A percentile compares a stretch with the other conserved stretches of the same genome.
Conservation (phyloP, 35 echinoderm and acorn worm genomes). For the Chiridota heheva region DNA sequence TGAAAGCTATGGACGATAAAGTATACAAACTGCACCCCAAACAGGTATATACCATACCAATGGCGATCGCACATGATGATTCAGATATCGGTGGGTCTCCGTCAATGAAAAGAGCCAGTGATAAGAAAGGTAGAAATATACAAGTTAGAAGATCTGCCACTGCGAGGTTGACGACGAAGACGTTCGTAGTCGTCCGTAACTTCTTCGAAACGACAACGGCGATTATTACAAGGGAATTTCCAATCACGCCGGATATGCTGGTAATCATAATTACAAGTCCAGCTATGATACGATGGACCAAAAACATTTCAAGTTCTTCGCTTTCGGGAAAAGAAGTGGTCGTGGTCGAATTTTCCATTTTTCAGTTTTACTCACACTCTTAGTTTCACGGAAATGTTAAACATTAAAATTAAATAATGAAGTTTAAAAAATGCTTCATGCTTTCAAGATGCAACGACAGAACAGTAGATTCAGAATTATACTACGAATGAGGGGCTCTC, state of each 20-base stretch:
- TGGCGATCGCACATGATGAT: conserved; percentile 55
- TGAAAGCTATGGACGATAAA: conserved; percentile 72
- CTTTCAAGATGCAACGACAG: background rate
- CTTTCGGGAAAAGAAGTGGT: background rate
- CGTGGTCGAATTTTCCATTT: too few species aligned
- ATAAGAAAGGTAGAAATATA: conserved; percentile 60
- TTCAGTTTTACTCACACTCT: too few species aligned
- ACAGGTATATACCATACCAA: conserved; percentile 61
- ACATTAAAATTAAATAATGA: too few species aligned
- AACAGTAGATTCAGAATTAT: background rate
- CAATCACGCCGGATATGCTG: conserved; percentile 35
- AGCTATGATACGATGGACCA: conserved; percentile 52
- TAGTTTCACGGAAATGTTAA: too few species aligned
- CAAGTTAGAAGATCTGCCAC: conserved; percentile 74
- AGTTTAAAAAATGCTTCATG: background rate
- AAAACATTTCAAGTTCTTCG: background rate
- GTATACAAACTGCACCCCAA: conserved; percentile 60
- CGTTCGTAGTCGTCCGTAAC: conserved; percentile 84
- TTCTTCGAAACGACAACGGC: conserved; percentile 53
- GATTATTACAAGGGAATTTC: conserved; percentile 70
- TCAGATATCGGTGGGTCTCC: conserved; percentile 52
- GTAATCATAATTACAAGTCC: conserved; percentile 43
- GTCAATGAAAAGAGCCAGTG: conserved; percentile 37
- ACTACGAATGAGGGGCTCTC: background rate
- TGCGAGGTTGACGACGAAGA: conserved; percentile 94